phyloP scores from a whole-genome alignment of 2,113 vertebrate genomes.

The Cichladusa arquata region DNA sequence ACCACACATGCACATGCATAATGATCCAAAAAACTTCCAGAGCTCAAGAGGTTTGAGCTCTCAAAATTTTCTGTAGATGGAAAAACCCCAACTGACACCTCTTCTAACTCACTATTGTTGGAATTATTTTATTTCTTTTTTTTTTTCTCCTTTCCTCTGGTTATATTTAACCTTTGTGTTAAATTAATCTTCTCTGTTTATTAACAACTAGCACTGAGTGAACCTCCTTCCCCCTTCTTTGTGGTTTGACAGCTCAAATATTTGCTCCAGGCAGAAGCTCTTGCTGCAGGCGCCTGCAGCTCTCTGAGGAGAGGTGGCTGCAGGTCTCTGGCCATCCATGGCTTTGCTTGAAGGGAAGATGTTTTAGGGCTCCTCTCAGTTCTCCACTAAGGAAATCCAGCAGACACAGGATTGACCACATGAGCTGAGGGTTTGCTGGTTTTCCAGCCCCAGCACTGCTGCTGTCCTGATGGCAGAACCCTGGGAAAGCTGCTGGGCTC shows the following conservation, averaged over 20 bases:
- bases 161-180: conserved; percentile 60
- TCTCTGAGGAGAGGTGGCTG: neutral
- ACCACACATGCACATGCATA: neutral
- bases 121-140: conserved; percentile 5
- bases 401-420: accelerated
- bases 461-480: neutral
- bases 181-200: conserved; percentile 63
- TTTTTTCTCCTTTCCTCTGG: neutral
- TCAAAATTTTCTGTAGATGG: neutral
- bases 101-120: neutral
- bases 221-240: neutral
- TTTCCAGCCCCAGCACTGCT: accelerated
- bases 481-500: neutral
- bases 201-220: neutral
- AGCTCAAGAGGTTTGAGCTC: neutral
- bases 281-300: neutral
- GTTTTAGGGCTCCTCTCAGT: neutral
- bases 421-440: neutral
- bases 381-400: neutral
- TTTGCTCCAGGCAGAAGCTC: neutral
- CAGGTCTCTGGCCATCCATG: neutral
- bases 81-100: conserved; percentile 26
- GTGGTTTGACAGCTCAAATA: neutral
- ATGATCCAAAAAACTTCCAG: neutral
- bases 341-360: neutral